Conservation (phyloP, 2,888 invertebrate genomes). For the Melieria picta region DNA sequence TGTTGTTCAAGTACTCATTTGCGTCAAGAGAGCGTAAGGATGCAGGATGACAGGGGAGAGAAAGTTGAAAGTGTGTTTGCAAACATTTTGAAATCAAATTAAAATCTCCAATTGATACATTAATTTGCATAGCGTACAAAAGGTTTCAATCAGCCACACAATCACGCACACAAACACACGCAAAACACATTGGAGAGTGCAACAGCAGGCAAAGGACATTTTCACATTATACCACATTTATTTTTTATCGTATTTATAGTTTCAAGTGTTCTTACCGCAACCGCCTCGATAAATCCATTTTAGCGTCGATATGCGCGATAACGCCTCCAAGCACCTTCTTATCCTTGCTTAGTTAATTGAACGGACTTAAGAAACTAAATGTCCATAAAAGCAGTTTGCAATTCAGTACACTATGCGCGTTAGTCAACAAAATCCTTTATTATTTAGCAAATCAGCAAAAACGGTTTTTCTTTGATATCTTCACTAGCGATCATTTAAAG, state of each 20-base stretch:
- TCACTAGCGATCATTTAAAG: no score
- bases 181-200: slow-evolving; percentile 7
- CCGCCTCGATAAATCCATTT: slow-evolving; percentile 66
- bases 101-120: slow-evolving; percentile 57
- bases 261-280: slow-evolving; percentile 61
- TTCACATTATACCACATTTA: not conserved
- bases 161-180: not conserved
- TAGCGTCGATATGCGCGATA: slow-evolving; percentile 36
- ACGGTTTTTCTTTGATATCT: no score
- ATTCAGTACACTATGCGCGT: no score
- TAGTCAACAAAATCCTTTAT: no score
- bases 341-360: no score
- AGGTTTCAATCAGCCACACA: slow-evolving; percentile 30
- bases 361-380: no score
- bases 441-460: no score
- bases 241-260: slow-evolving; percentile 10
- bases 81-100: slow-evolving; percentile 59
- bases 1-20: no score
- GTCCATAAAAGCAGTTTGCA: no score
- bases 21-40: not conserved
- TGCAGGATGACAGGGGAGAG: not conserved
- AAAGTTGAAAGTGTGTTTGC: slow-evolving; percentile 48
- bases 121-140: slow-evolving; percentile 50
- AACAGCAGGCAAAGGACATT: not conserved
- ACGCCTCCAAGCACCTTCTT: no score